Evolutionary conservation across 2,888 invertebrate species (phyloP), one percentile per base, ranked within the genome.

Genomic region (Copidosoma aretas): DNA sequence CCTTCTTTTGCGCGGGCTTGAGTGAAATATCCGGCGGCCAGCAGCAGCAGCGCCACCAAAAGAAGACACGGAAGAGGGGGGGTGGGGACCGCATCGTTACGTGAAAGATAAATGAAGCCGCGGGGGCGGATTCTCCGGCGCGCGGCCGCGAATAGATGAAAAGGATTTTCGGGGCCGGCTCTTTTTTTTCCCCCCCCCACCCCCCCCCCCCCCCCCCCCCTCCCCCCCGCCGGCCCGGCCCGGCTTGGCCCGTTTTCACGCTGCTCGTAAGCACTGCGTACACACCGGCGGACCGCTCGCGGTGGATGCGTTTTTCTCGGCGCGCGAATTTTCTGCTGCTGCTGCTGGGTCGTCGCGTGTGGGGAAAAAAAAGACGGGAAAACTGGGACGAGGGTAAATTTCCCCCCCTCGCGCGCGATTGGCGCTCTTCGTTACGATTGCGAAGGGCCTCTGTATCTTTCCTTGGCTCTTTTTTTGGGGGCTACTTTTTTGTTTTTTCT

Each of bases 61-160:
- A 54, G 25, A 25, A 53, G 22, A 53, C n/a, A n/a, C n/a, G n/a
- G n/a, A 21, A 8, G 15, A 22, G 43, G 17, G 12, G 43, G 17
- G 2, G 58, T 3, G n/a, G 51, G 21, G 53, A 39, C 51, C 60
- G 43, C 59, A 54, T 64, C 58, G 61, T 65, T 65, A 53, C 61
- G n/a, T 12, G 51, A 54, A 68, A 68, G 68, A 69, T 69, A 61
- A 69, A 69, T 69, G 64, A 57, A 68, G 54, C 64, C 19, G 12
- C 24, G 49, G 32, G 3, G 32, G 32, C 3, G 3, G 1, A n/a
- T 43, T 3, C 41, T 52, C 15, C 24, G 8, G 5, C 4, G 10
- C n/a, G 46, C 56, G n/a, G n/a, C n/a, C n/a, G 21, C 24, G 58
- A 49, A 51, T 51, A 41, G 24, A 58, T 64, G 58, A 54, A 62